Conservation (phyloP, 2,888 invertebrate genomes). For the Leuctra nigra region DNA sequence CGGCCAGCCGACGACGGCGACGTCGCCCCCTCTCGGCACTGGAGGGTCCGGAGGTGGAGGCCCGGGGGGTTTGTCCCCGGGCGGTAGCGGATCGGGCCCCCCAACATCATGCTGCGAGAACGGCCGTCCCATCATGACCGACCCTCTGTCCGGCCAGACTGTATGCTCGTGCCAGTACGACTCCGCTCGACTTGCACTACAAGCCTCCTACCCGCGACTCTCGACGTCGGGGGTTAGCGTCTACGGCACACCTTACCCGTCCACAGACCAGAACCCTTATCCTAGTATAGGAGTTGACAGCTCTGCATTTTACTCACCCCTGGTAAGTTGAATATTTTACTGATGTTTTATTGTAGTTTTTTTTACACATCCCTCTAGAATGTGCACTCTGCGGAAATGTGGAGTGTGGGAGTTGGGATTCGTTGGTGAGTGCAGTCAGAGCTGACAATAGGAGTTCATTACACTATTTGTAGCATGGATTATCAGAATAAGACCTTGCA, state of each 20-base stretch:
- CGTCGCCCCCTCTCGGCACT: conserved; percentile 57
- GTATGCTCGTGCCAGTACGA: conserved; percentile 94
- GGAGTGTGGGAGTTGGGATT: too few species aligned
- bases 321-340: too few species aligned
- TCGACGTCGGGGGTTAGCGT: conserved; percentile 68
- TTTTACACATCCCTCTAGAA: too few species aligned
- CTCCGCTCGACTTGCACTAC: conserved; percentile 73
- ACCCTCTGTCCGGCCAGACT: conserved; percentile 87
- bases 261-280: conserved; percentile 87
- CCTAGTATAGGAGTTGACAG: conserved; percentile 90
- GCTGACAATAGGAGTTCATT: background rate
- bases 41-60: conserved; percentile 41
- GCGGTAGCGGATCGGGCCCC: conserved; percentile 38
- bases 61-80: conserved; percentile 35
- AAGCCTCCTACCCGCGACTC: conserved; percentile 68
- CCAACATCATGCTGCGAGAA: conserved; percentile 74
- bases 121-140: conserved; percentile 85
- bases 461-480: too few species aligned
- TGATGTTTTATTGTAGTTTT: too few species aligned
- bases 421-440: too few species aligned
- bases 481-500: too few species aligned
- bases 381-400: background rate
- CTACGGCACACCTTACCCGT: conserved; percentile 82
- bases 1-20: conserved; percentile 61
- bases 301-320: conserved; percentile 89